phyloP scores from a whole-genome alignment of 1,140 invertebrate genomes.

The Drosophila fuyamai region DNA sequence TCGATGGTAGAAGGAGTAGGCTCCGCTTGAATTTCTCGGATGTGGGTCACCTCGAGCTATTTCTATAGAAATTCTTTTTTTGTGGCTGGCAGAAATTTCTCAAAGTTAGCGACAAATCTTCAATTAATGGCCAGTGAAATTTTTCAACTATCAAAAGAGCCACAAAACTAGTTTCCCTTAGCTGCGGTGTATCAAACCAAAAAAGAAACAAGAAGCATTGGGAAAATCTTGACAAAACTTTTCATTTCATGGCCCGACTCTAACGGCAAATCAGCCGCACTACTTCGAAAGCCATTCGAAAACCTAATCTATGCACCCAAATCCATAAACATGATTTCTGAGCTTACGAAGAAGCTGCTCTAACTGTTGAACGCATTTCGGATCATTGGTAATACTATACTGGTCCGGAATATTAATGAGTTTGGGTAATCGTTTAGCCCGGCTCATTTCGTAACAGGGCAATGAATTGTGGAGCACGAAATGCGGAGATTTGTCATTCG shows the following conservation, averaged over 20 bases:
- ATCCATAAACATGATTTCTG: slow-evolving; percentile 60
- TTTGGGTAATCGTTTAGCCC: slow-evolving; percentile 14
- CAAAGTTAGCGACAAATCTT: slow-evolving; percentile 70
- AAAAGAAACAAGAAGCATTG: slow-evolving; percentile 22
- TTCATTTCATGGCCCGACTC: slow-evolving; percentile 50
- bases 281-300: slow-evolving; percentile 65
- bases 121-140: slow-evolving; percentile 75
- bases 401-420: slow-evolving; percentile 68
- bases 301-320: slow-evolving; percentile 62
- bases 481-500: slow-evolving; percentile 57
- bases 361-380: slow-evolving; percentile 70
- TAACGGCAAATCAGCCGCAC: slow-evolving; percentile 62
- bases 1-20: slow-evolving; percentile 53
- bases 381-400: slow-evolving; percentile 51
- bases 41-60: slow-evolving; percentile 63
- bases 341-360: slow-evolving; percentile 50
- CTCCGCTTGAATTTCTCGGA: slow-evolving; percentile 38
- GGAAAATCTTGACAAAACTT: slow-evolving; percentile 54
- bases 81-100: slow-evolving; percentile 68
- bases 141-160: slow-evolving; percentile 66
- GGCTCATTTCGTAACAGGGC: slow-evolving; percentile 42
- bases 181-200: slow-evolving; percentile 28
- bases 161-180: slow-evolving; percentile 56
- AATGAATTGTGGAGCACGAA: slow-evolving; percentile 54
- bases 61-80: slow-evolving; percentile 72